Evolutionary conservation across 2,113 vertebrate species (phyloP), one percentile per base, ranked within the genome.

Genomic region (Columbina picui): DNA sequence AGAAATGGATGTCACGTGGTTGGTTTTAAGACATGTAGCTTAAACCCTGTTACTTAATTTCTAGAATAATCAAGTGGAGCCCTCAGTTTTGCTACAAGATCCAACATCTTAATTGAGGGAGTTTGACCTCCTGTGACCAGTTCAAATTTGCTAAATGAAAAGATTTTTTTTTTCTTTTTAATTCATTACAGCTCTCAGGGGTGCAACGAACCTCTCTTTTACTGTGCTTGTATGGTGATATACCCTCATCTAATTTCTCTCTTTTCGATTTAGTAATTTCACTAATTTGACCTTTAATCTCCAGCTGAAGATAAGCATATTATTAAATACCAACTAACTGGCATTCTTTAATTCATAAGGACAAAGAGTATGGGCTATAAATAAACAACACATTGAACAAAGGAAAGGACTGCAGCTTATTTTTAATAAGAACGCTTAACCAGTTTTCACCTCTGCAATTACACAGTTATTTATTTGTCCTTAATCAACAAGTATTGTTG

Each of bases 1-100:
- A 21, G 4, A 85, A 64, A 71, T 30, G 41, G 30, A 82, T 9
- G 25, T 45, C 43, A 70, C 0, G 0, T 19, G 19, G 56, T 6
- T 69, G 13, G 50, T 63, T 63, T 64, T 52, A 59, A 64, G 65
- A 43, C 10, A 52, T 32, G 41, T 14, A 67, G 39, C 26, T 76
- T 81, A 75, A 84, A 68, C 4, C 4, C 18, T 73, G 59, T 50
- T 19, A 65, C 43, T 89, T 87, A 4, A 64, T 38, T 75, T 82
- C 55, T 32, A 67, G 55, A 82, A n/a, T 30, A 84, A 73, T n/a
- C 23, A 87, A 27, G 10, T 21, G 19, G 23, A 90, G 12, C 8
- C 34, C 19, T 39, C 73, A 8, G 7, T 30, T 77, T 71, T 67
- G 23, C n/a, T 79, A 43, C 18, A 73, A 52, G 23, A 93, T 12